A percentile compares a stretch with the other conserved stretches of the same genome.
phyloP scores from a whole-genome alignment of 2,797 vertebrate genomes.

The Oreochromis mossambicus region DNA sequence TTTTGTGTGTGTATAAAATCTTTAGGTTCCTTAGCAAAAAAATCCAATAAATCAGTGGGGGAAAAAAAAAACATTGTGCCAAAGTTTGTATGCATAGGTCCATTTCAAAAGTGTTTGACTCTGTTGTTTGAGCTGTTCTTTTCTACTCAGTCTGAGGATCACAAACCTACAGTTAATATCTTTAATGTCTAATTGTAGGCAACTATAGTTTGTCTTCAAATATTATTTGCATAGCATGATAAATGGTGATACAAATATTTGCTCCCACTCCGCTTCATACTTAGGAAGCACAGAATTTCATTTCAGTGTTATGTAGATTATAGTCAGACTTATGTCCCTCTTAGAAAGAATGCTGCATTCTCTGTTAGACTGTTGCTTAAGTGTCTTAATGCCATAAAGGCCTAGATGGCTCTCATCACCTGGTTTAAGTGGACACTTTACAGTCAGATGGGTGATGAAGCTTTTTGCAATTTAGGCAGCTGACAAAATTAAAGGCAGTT shows the following conservation, averaged over 20 bases:
- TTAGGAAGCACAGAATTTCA: neutral
- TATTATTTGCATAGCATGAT: neutral
- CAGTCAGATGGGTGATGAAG: neutral
- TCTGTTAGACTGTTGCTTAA: neutral
- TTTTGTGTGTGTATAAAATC: neutral
- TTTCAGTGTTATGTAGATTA: neutral
- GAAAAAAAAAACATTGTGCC: neutral
- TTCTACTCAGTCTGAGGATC: neutral
- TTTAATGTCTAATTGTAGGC: neutral
- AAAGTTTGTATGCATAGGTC: neutral
- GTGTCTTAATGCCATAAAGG: neutral
- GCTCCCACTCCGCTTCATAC: rapidly evolving
- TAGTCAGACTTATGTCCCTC: neutral
- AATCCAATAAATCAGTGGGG: neutral
- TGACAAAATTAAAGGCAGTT: neutral
- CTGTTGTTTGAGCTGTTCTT: neutral
- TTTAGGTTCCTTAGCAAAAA: neutral
- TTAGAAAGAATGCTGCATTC: neutral
- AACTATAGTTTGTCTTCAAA: neutral
- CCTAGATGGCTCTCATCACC: neutral
- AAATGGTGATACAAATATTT: neutral
- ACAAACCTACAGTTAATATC: neutral
- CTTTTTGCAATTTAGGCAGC: neutral
- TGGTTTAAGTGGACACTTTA: neutral
- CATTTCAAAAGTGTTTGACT: neutral